A percentile compares a stretch with the other conserved stretches of the same genome.
Conservation (phyloP, 2,797 vertebrate genomes). For the Hapalemur alaotrensis region DNA sequence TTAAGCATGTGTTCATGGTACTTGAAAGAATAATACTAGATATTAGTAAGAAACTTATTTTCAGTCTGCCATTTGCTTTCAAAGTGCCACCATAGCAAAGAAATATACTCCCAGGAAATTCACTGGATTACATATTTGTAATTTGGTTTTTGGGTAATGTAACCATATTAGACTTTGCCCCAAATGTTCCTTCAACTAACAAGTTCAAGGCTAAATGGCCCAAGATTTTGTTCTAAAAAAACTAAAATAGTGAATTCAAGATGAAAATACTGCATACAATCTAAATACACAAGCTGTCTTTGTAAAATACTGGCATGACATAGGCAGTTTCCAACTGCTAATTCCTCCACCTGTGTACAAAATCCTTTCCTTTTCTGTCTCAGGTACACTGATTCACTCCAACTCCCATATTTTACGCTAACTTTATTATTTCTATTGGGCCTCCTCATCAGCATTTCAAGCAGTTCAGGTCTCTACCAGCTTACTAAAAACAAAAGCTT, state of each 20-base stretch:
- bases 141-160: slow-evolving; percentile 23
- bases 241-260: not conserved
- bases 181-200: slow-evolving; percentile 12
- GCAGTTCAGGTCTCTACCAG: not conserved
- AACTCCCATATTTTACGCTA: not conserved
- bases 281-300: not conserved
- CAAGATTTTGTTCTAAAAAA: not conserved
- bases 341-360: not conserved
- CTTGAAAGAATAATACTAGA: not conserved
- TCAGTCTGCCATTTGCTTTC: not conserved
- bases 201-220: not conserved
- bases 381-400: not conserved
- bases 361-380: not conserved
- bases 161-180: not conserved
- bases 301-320: not conserved
- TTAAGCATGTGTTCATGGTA: not conserved
- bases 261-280: not conserved
- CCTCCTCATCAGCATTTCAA: not conserved
- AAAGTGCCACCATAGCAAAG: not conserved
- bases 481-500: not conserved
- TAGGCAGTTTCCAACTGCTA: not conserved
- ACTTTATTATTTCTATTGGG: not conserved
- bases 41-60: not conserved
- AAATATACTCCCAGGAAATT: not conserved
- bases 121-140: not conserved